phyloP scores from a whole-genome alignment of 2,113 vertebrate species.

The Cynocephalus volans region DNA sequence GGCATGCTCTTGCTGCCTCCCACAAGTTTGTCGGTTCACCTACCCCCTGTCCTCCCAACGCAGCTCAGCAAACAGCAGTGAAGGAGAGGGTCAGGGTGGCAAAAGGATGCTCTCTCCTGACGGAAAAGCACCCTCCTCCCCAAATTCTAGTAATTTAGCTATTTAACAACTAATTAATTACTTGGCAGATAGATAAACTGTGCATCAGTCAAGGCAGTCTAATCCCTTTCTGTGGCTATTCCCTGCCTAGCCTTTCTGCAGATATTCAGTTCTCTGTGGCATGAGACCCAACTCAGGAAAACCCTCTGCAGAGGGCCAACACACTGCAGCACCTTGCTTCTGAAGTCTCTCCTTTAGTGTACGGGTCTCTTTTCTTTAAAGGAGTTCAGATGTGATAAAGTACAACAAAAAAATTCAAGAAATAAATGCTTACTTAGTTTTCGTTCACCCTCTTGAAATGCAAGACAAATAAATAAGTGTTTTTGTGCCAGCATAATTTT shows the following conservation, averaged over 20 bases:
- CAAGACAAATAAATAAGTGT: not conserved
- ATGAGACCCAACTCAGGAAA: not conserved
- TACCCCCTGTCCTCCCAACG: too few species aligned
- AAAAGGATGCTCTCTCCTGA: not conserved
- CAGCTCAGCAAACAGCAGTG: too few species aligned
- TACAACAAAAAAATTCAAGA: not conserved
- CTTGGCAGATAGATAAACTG: slow-evolving; percentile 56
- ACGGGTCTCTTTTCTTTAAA: not conserved
- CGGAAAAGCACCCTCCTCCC: not conserved
- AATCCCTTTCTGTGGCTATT: too few species aligned
- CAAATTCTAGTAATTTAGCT: slow-evolving; percentile 23
- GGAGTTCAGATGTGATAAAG: not conserved
- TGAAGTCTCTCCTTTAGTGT: not conserved
- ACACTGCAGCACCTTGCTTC: not conserved
- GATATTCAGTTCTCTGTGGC: not conserved
- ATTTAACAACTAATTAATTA: slow-evolving; percentile 60
- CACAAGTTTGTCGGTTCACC: not conserved
- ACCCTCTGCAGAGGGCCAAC: accelerated
- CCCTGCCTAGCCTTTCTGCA: not conserved
- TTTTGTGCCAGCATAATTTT: not conserved
- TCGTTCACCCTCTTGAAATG: not conserved
- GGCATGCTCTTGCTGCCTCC: too few species aligned
- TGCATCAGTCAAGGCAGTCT: not conserved
- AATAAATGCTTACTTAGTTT: not conserved
- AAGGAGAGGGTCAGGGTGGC: accelerated